phyloP scores from a whole-genome alignment of 2,888 invertebrate genomes.

The Hesperia comma region DNA sequence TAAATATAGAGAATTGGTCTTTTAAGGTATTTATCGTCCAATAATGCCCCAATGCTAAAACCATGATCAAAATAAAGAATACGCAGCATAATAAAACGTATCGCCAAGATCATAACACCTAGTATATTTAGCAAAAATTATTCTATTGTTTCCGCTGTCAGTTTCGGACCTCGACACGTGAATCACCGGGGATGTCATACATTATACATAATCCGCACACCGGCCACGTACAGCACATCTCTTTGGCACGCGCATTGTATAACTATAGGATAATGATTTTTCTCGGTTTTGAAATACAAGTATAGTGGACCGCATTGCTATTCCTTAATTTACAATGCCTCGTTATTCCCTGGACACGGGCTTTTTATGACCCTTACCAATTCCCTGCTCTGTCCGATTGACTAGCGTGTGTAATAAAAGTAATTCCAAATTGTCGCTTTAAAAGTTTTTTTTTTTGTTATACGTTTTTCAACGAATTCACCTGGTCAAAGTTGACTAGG shows the following conservation, averaged over 20 bases:
- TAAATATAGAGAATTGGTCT: no score
- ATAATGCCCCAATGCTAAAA: no score
- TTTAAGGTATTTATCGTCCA: no score
- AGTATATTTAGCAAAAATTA: background rate
- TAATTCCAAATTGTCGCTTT: no score
- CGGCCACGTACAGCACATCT: slow-evolving; percentile 42
- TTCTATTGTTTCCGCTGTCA: background rate
- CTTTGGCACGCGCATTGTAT: slow-evolving; percentile 32
- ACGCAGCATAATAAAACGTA: no score
- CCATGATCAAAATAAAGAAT: no score
- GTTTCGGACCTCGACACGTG: slow-evolving; percentile 1
- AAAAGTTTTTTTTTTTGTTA: no score
- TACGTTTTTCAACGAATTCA: no score
- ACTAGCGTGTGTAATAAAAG: no score
- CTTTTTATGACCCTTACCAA: background rate
- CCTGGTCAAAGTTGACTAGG: no score
- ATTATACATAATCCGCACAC: slow-evolving; percentile 45
- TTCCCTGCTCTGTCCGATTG: no score
- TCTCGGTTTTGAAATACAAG: background rate
- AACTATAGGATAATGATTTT: slow-evolving; percentile 8
- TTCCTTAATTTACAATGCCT: background rate
- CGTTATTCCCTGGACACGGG: background rate
- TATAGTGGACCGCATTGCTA: background rate
- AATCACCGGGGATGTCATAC: slow-evolving; percentile 37
- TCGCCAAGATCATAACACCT: background rate